Percentiles rank a stretch among this genome's conserved stretches.
Conservation (phyloP, 2,113 vertebrate species). For the Thalassoma bifasciatum region DNA sequence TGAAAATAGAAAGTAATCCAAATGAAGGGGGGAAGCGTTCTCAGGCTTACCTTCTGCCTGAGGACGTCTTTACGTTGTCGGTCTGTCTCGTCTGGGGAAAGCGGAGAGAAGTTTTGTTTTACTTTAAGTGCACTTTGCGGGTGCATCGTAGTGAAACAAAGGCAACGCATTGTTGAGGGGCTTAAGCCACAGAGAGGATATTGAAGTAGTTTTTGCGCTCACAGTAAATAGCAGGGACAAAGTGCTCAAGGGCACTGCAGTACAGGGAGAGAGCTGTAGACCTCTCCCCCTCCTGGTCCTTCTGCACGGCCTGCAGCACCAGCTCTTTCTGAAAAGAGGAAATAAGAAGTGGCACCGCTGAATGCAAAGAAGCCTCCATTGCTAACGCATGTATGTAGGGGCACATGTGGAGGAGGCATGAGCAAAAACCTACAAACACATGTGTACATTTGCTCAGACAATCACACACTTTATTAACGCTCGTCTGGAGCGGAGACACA, state of each 20-base stretch:
- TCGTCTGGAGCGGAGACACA: slow-evolving; percentile 10
- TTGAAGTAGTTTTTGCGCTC: slow-evolving; percentile 70
- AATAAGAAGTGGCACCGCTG: slow-evolving; percentile 23
- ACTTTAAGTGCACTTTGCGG: slow-evolving; percentile 15
- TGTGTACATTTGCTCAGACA: slow-evolving; percentile 22
- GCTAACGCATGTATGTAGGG: slow-evolving; percentile 12
- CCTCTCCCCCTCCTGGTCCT: slow-evolving; percentile 88
- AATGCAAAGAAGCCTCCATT: slow-evolving; percentile 11
- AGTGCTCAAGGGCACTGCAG: slow-evolving; percentile 93
- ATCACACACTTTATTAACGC: slow-evolving; percentile 16
- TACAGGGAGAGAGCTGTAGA: slow-evolving; percentile 88
- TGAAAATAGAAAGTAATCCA: slow-evolving; percentile 49
- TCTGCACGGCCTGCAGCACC: slow-evolving; percentile 90
- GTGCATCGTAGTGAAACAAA: slow-evolving; percentile 39
- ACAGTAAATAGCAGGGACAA: slow-evolving; percentile 95
- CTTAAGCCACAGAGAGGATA: slow-evolving; percentile 42
- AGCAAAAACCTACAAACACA: slow-evolving; percentile 16
- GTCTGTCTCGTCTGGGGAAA: slow-evolving; percentile 87
- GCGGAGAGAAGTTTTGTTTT: slow-evolving; percentile 34
- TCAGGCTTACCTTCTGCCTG: slow-evolving; percentile 87
- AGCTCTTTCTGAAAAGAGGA: slow-evolving; percentile 84
- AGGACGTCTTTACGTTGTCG: slow-evolving; percentile 89
- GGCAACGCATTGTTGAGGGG: slow-evolving; percentile 2
- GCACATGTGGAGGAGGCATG: slow-evolving; percentile 28
- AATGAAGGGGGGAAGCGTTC: slow-evolving; percentile 25